A percentile compares a stretch with the other conserved stretches of the same genome.
phyloP scores from a whole-genome alignment of 2,888 invertebrate genomes.

The Microplitis manilae region DNA sequence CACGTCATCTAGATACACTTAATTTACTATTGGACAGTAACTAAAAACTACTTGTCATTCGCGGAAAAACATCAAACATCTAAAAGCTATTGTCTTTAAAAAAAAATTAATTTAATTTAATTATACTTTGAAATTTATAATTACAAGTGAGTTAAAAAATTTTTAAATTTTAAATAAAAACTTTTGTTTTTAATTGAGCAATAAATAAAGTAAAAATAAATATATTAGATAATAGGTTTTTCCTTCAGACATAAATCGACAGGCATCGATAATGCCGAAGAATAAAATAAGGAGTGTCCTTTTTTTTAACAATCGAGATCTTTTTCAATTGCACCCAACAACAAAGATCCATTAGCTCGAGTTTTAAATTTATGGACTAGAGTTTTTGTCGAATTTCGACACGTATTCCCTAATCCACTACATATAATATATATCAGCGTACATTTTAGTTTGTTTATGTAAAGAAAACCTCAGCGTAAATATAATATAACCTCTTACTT shows the following conservation, averaged over 20 bases:
- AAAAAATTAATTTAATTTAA: background rate
- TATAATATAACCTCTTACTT: no score
- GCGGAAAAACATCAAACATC: background rate
- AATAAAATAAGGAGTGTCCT: background rate
- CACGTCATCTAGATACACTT: slow-evolving; percentile 52
- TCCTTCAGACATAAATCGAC: slow-evolving; percentile 41
- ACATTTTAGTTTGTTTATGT: no score
- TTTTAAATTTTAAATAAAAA: background rate
- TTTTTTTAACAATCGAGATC: slow-evolving; percentile 28
- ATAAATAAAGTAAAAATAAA: background rate
- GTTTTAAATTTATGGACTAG: slow-evolving; percentile 48
- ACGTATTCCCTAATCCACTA: slow-evolving; percentile 21
- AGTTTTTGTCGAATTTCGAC: slow-evolving; percentile 22
- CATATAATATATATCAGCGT: no score
- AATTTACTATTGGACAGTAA: slow-evolving; percentile 54
- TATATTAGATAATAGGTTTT: slow-evolving; percentile 28
- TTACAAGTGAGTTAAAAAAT: no score
- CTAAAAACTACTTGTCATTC: background rate
- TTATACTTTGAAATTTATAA: no score
- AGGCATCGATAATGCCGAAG: slow-evolving; percentile 22
- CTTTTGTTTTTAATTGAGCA: background rate
- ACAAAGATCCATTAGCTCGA: slow-evolving; percentile 60
- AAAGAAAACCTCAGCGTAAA: no score
- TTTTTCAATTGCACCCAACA: slow-evolving; percentile 52
- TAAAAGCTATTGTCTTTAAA: background rate